phyloP scores from a whole-genome alignment of 2,888 invertebrate genomes.

The Nomada lathburiana region DNA sequence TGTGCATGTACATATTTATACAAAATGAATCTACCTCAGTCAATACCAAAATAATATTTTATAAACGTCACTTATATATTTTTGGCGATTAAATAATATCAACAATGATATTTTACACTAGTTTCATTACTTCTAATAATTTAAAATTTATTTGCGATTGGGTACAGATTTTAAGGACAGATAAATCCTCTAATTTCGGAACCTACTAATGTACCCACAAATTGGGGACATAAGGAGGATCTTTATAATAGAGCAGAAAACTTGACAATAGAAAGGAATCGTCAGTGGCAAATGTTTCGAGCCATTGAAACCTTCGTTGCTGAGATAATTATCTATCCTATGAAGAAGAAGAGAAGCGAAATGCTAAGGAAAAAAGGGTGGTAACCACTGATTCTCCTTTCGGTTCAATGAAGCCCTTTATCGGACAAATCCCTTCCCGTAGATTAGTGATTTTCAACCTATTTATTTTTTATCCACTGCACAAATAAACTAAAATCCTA shows the following conservation, averaged over 20 bases:
- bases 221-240: conserved; percentile 48
- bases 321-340: conserved; percentile 73
- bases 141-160: neutral
- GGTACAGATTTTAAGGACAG: neutral
- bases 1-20: no score
- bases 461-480: no score
- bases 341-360: conserved; percentile 29
- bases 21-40: no score
- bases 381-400: conserved; percentile 31
- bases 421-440: neutral
- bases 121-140: no score
- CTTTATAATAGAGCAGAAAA: conserved; percentile 74
- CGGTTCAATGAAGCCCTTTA: conserved; percentile 1
- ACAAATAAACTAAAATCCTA: no score
- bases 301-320: conserved; percentile 68
- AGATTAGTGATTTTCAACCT: neutral
- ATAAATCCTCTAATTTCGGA: conserved; percentile 62
- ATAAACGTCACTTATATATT: no score
- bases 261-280: conserved; percentile 76
- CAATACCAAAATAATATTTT: no score
- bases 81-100: no score
- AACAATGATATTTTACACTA: no score
- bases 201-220: conserved; percentile 65
- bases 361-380: neutral
- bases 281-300: conserved; percentile 76